Evolutionary conservation across 1,140 invertebrate genomes (phyloP).

Genomic region (Pogonus chalceus): DNA sequence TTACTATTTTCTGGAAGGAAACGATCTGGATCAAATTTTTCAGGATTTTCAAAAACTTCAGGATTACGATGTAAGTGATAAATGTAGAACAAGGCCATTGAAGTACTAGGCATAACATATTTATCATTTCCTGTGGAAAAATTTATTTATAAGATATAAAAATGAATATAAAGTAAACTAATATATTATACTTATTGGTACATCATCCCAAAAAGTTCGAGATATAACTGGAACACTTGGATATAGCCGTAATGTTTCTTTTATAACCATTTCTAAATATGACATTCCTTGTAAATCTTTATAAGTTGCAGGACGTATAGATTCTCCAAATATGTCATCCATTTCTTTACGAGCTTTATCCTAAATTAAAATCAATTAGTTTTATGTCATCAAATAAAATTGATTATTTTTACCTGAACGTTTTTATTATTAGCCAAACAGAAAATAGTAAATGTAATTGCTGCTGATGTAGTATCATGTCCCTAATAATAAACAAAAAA

Average conservation of each 20-base stretch:
- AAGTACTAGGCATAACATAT: constrained; percentile 19
- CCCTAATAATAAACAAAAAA: constrained; percentile 30
- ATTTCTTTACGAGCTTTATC: constrained; percentile 52
- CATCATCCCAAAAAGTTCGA: constrained; percentile 42
- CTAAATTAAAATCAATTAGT: too few species aligned
- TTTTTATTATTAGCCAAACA: constrained; percentile 29
- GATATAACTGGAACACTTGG: constrained; percentile 59
- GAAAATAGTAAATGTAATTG: constrained; percentile 32
- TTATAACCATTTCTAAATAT: constrained; percentile 57
- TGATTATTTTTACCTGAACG: constrained; percentile 16
- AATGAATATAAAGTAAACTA: background rate
- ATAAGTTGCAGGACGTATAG: constrained; percentile 36
- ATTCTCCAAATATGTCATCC: constrained; percentile 46
- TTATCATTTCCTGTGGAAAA: constrained; percentile 5
- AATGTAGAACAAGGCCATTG: constrained; percentile 12
- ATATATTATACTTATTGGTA: constrained; percentile 14
- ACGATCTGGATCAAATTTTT: too few species aligned
- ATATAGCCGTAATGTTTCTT: constrained; percentile 50
- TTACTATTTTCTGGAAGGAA: too few species aligned
- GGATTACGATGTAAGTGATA: too few species aligned
- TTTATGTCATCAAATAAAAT: too few species aligned
- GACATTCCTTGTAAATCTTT: constrained; percentile 51
- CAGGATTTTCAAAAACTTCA: too few species aligned
- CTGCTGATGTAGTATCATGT: constrained; percentile 36
- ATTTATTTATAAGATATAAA: background rate